Percentiles rank a stretch among this genome's conserved stretches.
Conservation (phyloP, 2,113 vertebrate species). For the Apodemus speciosus region DNA sequence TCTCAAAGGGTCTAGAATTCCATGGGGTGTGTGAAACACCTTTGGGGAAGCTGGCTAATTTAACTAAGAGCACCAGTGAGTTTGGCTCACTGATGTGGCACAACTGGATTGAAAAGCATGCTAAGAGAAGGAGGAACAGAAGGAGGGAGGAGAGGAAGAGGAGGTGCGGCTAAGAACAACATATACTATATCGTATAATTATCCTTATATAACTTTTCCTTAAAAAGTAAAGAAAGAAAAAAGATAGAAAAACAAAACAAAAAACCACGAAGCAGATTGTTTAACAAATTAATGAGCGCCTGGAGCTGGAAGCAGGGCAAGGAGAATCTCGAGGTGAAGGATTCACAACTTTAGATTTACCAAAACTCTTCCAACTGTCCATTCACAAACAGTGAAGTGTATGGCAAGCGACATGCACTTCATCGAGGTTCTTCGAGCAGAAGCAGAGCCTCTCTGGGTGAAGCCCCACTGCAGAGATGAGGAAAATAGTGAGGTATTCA, state of each 20-base stretch:
- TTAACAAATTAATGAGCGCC: background rate
- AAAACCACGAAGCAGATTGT: background rate
- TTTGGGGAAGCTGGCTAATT: background rate
- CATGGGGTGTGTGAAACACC: background rate
- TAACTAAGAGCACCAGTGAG: background rate
- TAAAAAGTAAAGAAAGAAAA: background rate
- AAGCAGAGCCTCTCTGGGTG: background rate
- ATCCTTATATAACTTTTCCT: background rate
- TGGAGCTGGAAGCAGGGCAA: background rate
- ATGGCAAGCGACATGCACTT: background rate
- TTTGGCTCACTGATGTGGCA: background rate
- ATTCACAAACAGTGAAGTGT: background rate
- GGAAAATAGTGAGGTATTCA: background rate
- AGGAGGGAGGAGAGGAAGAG: background rate
- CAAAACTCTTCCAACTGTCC: background rate
- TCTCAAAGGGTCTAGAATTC: background rate
- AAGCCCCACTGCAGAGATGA: background rate
- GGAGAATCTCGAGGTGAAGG: background rate
- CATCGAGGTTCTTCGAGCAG: background rate
- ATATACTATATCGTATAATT: background rate
- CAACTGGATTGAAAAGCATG: background rate
- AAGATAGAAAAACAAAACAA: background rate
- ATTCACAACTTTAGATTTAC: background rate
- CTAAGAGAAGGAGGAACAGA: background rate
- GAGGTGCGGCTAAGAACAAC: background rate